Conservation (phyloP, 2,113 vertebrate genomes). For the Anhinga rufa region DNA sequence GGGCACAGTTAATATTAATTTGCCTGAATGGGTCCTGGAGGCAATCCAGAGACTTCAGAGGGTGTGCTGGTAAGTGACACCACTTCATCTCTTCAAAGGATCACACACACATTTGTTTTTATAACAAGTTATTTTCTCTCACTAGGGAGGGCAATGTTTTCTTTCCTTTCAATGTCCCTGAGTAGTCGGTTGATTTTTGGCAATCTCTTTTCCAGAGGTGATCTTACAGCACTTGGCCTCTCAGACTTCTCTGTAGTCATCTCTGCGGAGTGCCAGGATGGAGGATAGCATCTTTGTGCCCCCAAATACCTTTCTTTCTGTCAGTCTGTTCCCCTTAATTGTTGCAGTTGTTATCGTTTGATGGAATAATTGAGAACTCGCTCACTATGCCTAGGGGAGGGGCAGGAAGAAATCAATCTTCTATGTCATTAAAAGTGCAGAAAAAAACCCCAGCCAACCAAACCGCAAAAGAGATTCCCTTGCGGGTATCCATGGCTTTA, state of each 20-base stretch:
- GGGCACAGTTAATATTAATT: not conserved
- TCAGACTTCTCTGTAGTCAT: not conserved
- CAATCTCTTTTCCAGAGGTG: not conserved
- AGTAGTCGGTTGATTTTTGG: not conserved
- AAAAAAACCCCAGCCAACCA: not conserved
- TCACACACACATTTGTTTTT: not conserved
- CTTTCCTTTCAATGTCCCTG: not conserved
- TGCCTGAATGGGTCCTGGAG: not conserved
- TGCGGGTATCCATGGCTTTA: not conserved
- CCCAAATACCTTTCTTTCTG: not conserved
- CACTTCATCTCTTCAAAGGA: not conserved
- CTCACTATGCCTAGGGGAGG: not conserved
- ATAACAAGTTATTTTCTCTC: not conserved
- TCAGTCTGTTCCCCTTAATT: not conserved
- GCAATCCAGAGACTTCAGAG: not conserved
- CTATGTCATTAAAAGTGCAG: not conserved
- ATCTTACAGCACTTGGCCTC: not conserved
- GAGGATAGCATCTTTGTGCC: not conserved
- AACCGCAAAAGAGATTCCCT: not conserved
- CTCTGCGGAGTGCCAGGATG: not conserved
- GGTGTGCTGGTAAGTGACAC: not conserved
- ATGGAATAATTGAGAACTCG: not conserved
- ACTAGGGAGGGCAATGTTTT: not conserved
- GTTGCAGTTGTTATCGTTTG: not conserved
- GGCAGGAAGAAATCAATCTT: conserved; percentile 32